Evolutionary conservation across 2,113 vertebrate genomes (phyloP), one percentile per base, ranked within the genome.

Genomic region (Puma concolor): DNA sequence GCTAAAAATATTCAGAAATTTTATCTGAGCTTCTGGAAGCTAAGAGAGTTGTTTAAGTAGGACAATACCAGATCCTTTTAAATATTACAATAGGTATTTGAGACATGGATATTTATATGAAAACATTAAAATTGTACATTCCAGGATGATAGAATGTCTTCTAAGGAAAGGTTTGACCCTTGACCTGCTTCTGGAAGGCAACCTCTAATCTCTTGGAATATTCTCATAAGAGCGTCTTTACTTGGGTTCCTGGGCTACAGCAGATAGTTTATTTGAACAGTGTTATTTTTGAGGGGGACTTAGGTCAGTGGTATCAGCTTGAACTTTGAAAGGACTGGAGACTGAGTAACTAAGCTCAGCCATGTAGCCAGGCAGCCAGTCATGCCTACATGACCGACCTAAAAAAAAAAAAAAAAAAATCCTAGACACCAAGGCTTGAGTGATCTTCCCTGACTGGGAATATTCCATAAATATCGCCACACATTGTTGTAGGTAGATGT

Each of bases 1-100:
- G 10, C 64, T 92, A 38, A 92, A 95, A 95, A 74, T 87, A 95
- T 63, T 92, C n/a, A 80, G 66, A 95, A 94, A 94, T 93, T 89
- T n/a, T 92, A 87, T 3, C 16, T 79, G 38, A 83, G 80, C 4
- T 93, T 94, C 31, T 96, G 83, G n/a, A 80, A 82, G 41, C 54
- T 64, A 41, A 89, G 44, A 94, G 29, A 80, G 17, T 66, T 94
- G 50, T 74, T 85, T 77, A 94, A 88, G 77, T 87, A 54, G 85
- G n/a, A 82, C 44, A 93, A 60, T 89, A 7, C 13, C 16, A 71
- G 25, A 36, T 66, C 69, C 0, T 71, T 95, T 79, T 54, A 90
- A 80, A 93, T 25, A 93, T 94, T 88, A 9, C 29, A 81, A 33
- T n/a, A 64, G 52, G 3, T 44, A 77, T 97, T 93, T 91, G 11